phyloP scores from a whole-genome alignment of 2,888 invertebrate species.

The Crepidodera aurea region DNA sequence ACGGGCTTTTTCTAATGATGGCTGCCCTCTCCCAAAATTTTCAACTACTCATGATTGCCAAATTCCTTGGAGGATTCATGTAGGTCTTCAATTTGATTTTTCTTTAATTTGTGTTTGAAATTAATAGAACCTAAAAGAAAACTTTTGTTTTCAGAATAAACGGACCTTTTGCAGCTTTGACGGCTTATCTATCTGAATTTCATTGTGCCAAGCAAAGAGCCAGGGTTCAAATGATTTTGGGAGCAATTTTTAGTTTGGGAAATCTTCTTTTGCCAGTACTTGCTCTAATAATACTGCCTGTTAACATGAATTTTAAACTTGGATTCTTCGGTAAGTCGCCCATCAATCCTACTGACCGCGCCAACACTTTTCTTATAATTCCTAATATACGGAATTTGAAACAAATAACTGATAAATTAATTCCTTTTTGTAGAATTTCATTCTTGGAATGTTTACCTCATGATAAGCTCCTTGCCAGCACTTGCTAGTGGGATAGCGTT shows the following conservation, averaged over 20 bases:
- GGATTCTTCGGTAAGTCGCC: slow-evolving; percentile 44
- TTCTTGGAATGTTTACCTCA: slow-evolving; percentile 70
- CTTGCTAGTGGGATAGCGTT: slow-evolving; percentile 70
- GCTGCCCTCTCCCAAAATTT: slow-evolving; percentile 73
- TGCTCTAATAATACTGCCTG: slow-evolving; percentile 77
- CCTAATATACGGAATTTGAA: too few relatives aligned
- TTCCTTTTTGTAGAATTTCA: slow-evolving; percentile 62
- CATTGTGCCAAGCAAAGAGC: slow-evolving; percentile 73
- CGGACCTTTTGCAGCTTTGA: slow-evolving; percentile 78
- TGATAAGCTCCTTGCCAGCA: slow-evolving; percentile 70
- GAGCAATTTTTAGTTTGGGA: slow-evolving; percentile 72
- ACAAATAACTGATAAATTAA: too few relatives aligned
- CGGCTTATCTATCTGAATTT: slow-evolving; percentile 77
- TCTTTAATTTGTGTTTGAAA: background rate
- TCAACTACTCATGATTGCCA: slow-evolving; percentile 72
- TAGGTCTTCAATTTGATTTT: slow-evolving; percentile 63
- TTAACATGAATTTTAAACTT: slow-evolving; percentile 52
- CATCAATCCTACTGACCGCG: too few relatives aligned
- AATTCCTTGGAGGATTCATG: slow-evolving; percentile 79
- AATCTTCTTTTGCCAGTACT: slow-evolving; percentile 72
- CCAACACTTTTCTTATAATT: too few relatives aligned
- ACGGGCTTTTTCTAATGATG: slow-evolving; percentile 70
- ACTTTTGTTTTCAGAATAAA: slow-evolving; percentile 65
- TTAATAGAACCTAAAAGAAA: too few relatives aligned
- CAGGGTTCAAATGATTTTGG: slow-evolving; percentile 70